A percentile compares a stretch with the other conserved stretches of the same genome.
Evolutionary conservation across 2,888 invertebrate species (phyloP).

Genomic region (Dugesia japonica): DNA sequence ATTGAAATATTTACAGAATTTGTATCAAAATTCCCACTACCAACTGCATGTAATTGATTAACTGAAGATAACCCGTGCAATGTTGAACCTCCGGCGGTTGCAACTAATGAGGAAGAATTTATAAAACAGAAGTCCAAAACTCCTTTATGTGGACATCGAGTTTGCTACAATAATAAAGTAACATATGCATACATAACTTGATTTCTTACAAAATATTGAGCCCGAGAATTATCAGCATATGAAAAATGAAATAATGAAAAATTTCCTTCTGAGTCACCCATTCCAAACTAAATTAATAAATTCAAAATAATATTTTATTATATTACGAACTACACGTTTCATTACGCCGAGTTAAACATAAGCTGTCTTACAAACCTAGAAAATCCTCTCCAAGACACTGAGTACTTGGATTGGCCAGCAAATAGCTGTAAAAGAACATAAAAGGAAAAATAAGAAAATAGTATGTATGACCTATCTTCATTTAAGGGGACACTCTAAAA

Average conservation of each 20-base stretch:
- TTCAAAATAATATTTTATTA: too few species aligned
- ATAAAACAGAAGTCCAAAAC: slow-evolving; percentile 17
- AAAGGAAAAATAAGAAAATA: too few species aligned
- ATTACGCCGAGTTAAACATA: too few species aligned
- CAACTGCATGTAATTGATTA: not conserved
- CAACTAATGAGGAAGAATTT: not conserved
- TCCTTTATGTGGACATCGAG: not conserved
- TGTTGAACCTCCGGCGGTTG: not conserved
- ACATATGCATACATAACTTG: not conserved
- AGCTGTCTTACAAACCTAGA: too few species aligned
- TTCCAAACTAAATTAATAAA: not conserved
- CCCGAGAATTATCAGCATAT: slow-evolving; percentile 12
- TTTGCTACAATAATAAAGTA: not conserved
- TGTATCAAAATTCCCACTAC: not conserved
- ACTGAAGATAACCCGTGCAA: slow-evolving; percentile 7
- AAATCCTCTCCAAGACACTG: too few species aligned
- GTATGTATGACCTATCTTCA: too few species aligned
- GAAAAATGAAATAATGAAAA: slow-evolving; percentile 1
- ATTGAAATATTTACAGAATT: not conserved
- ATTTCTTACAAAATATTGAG: not conserved
- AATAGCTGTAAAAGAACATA: too few species aligned
- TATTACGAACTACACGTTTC: too few species aligned
- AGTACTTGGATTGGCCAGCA: too few species aligned
- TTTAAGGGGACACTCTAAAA: too few species aligned
- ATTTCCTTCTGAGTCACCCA: not conserved